phyloP scores from a whole-genome alignment of 1,140 invertebrate genomes.

The Hesperophylax magnus region DNA sequence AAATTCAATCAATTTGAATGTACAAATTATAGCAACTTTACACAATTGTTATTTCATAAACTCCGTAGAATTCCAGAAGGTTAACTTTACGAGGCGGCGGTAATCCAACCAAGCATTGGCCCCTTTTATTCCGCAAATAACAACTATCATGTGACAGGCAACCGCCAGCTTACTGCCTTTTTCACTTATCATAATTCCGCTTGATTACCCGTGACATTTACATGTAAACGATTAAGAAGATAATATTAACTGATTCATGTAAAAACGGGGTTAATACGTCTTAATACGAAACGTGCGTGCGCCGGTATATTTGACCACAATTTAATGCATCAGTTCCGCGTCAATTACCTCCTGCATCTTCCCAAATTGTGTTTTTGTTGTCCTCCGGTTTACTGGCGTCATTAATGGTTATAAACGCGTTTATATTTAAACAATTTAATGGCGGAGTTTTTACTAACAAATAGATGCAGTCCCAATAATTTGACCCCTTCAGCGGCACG shows the following conservation, averaged over 20 bases:
- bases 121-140: no score
- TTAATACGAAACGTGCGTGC: neutral
- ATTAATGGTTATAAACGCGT: constrained; percentile 26
- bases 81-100: no score
- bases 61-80: no score
- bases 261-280: neutral
- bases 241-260: neutral
- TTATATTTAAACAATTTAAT: constrained; percentile 29
- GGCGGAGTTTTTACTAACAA: constrained; percentile 29
- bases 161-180: no score
- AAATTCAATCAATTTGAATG: neutral
- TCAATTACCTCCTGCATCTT: neutral
- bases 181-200: neutral
- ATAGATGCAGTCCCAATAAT: constrained; percentile 20
- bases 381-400: neutral
- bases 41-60: no score
- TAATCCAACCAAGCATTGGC: no score
- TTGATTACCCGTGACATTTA: constrained; percentile 1
- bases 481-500: constrained; percentile 20
- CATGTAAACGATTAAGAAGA: neutral
- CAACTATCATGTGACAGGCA: no score
- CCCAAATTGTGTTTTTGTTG: neutral
- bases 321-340: neutral
- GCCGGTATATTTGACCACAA: neutral
- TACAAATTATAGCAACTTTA: no score